Conservation (phyloP, 2,888 invertebrate genomes). For the Lasioglossum malachurum region DNA sequence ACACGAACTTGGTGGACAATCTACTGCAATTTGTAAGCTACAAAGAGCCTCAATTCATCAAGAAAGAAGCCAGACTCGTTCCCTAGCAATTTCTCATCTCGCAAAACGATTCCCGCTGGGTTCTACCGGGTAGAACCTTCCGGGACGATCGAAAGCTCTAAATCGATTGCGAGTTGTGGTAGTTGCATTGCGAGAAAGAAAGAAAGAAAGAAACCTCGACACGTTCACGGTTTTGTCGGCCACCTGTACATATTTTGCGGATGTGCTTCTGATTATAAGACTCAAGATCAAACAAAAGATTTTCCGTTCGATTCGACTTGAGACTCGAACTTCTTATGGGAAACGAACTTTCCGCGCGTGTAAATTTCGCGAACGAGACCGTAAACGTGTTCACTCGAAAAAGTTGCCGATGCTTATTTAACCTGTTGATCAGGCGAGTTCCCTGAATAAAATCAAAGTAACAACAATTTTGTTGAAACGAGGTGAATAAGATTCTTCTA, state of each 20-base stretch:
- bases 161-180: neutral
- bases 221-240: neutral
- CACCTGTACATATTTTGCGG: neutral
- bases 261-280: neutral
- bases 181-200: neutral
- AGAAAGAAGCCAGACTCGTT: neutral
- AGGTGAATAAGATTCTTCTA: neutral
- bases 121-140: neutral
- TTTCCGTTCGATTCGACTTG: neutral
- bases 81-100: neutral
- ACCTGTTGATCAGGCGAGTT: neutral
- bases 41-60: neutral
- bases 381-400: conserved; percentile 12
- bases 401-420: conserved; percentile 32
- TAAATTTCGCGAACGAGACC: neutral
- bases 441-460: neutral
- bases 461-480: neutral
- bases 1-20: neutral
- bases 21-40: neutral
- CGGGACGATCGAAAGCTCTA: neutral
- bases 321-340: neutral
- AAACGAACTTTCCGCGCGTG: neutral
- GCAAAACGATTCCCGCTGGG: neutral
- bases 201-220: neutral
- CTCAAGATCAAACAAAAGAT: neutral